Evolutionary conservation across 2,888 invertebrate species (phyloP), one percentile per base, ranked within the genome.

Genomic region (Blastobasis lacticolella): DNA sequence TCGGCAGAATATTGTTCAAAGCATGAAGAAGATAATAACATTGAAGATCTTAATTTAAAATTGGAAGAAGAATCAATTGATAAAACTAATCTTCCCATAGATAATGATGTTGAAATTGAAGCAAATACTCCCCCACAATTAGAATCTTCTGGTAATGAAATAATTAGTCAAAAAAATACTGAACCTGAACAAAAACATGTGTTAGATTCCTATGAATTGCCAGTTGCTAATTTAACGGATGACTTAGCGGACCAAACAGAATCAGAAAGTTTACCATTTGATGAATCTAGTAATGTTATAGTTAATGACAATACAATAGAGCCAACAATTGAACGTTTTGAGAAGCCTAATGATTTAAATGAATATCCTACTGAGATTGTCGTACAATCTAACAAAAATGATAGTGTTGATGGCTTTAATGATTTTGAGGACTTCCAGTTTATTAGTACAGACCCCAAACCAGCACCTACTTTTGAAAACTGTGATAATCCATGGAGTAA

Each of bases 381-480:
- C 36, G 36, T 8, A 37, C 73, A 76, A 46, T 62, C 66, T 48
- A 37, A 49, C 10, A 10, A 42, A 49, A 44, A 54, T 49, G 38
- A 48, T 49, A 53, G 53, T 51, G 58, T 62, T 54, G 51, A 52
- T 63, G 88, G 88, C 61, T 89, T 90, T 77, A 88, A 80, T 46
- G 86, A 89, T 63, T 89, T 90, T 75, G 83, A 88, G 64, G 86
- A 90, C 57, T 90, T 90, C 60, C 81, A 88, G 67, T 81, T 81
- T 64, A 74, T 71, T 10, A 67, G 58, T 55, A 58, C 72, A 54
- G 62, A 64, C 54, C 60, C 54, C 48, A 63, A 66, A 57, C 49
- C 62, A 53, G 56, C 57, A 51, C 60, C 57, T 54, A 51, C 69
- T 49, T 55, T 76, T 51, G 70, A 73, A 45, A 66, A 58, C 57